Percentiles rank a stretch among this genome's conserved stretches.
These are phyloP conservation scores for Lepidochrysops patricia DNA, from an alignment of 2,888 invertebrate species.

Conservation along the genomic window DNA sequence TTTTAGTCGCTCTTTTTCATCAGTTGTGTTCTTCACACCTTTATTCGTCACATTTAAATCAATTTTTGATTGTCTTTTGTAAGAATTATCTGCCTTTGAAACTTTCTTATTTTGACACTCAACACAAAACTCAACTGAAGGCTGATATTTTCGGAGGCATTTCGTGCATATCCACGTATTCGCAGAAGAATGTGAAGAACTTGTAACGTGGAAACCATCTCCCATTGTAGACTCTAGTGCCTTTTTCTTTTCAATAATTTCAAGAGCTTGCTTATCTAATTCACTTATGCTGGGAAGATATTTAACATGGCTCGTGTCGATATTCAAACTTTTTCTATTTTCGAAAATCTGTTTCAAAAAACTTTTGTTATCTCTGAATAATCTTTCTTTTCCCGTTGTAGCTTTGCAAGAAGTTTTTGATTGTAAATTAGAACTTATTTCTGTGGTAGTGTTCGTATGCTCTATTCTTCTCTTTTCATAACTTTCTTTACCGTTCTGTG, in stretches of 20 bases:
- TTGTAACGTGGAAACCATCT: not conserved
- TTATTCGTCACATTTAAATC: constrained; percentile 38
- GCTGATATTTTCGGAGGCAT: constrained; percentile 52
- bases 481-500: constrained; percentile 33
- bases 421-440: constrained; percentile 12
- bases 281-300: constrained; percentile 84
- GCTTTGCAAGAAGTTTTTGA: constrained; percentile 31
- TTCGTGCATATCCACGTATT: constrained; percentile 51
- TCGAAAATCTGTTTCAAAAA: constrained; percentile 71
- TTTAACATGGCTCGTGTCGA: constrained; percentile 61
- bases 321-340: constrained; percentile 49
- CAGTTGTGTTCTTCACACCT: constrained; percentile 33
- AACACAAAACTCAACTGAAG: constrained; percentile 42
- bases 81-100: constrained; percentile 7
- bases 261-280: constrained; percentile 84
- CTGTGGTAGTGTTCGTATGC: constrained; percentile 35
- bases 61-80: constrained; percentile 23
- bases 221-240: constrained; percentile 23
- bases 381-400: constrained; percentile 40
- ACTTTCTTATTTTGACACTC: constrained; percentile 38
- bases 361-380: constrained; percentile 71
- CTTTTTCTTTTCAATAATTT: constrained; percentile 77
- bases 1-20: constrained; percentile 77
- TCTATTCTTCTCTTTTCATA: constrained; percentile 18
- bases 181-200: constrained; percentile 23